Conservation (phyloP, 1,140 invertebrate species). For the Meloidogyne floridensis region DNA sequence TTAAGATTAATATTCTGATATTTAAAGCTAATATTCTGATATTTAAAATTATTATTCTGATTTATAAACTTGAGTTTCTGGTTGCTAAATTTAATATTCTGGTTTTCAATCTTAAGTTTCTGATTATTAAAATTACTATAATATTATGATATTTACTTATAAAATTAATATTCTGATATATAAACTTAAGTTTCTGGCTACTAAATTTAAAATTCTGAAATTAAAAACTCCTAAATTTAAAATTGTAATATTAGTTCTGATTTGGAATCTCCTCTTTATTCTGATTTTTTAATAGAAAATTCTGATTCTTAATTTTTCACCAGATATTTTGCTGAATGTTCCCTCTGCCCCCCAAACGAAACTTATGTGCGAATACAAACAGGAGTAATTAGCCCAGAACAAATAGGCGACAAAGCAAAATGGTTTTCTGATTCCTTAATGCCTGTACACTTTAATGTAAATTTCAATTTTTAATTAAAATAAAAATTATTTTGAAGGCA, state of each 20-base stretch:
- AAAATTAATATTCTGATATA: no score
- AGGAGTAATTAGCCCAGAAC: conserved; percentile 82
- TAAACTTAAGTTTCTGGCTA: no score
- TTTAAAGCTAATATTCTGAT: no score
- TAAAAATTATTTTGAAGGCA: conserved; percentile 43
- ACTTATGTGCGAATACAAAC: conserved; percentile 95
- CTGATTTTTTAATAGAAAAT: background rate
- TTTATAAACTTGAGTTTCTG: background rate
- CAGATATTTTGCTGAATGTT: conserved; percentile 92
- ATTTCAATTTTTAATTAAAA: conserved; percentile 15
- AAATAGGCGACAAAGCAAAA: conserved; percentile 94
- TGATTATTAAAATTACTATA: no score
- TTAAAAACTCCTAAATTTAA: no score
- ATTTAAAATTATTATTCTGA: background rate
- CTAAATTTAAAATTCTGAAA: no score
- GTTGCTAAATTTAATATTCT: no score
- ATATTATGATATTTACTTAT: no score
- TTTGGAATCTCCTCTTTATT: no score
- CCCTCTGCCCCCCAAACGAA: conserved; percentile 90
- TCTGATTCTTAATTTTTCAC: background rate
- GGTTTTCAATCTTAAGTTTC: no score
- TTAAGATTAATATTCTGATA: no score
- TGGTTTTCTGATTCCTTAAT: conserved; percentile 85
- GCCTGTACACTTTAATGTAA: conserved; percentile 85
- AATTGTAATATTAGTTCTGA: no score